Evolutionary conservation across 1,140 invertebrate genomes (phyloP), one percentile per base, ranked within the genome.

Genomic region (Apis dorsata): DNA sequence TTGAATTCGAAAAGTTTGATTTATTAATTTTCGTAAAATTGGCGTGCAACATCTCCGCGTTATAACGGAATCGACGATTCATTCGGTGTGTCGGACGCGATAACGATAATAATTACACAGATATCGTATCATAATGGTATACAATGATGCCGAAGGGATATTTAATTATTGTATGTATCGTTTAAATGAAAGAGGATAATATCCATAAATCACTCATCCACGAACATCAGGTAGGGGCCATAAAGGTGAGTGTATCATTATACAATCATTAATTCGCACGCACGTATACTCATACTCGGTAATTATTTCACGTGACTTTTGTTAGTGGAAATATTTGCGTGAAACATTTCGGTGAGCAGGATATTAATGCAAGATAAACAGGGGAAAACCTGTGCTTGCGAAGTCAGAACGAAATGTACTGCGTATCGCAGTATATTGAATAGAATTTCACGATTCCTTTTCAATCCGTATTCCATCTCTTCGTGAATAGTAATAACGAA

Each of bases 121-220:
- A 82, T 65, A 74, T 69, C 59, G 60, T 65, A 79, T 79, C 69
- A 62, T 24, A 72, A 68, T 72, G 70, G 59, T 79, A 79, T 76
- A 86, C 81, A 86, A 79, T 71, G 75, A 86, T 65, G 74, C 63
- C 57, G 63, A 75, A 83, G 81, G 73, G 81, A 60, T 79, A 86
- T 87, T 86, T 76, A 75, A 87, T 87, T 87, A 87, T 78, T 85
- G 85, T 62, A 66, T 49, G 72, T 84, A 84, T 86, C 82, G 85
- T 86, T 87, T 87, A 83, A 86, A 84, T 84, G 85, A 84, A 86
- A 77, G 75, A 76, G 86, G 72, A 84, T 80, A 82, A 82, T 77
- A 86, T 76, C 78, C 86, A 66, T 81, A 84, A 86, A 87, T 87
- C 66, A 81, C 53, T 86, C 85, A 72, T 72, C 70, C 71, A 81